Conservation (phyloP, 2,113 vertebrate genomes). For the Neodon shergylaensis region DNA sequence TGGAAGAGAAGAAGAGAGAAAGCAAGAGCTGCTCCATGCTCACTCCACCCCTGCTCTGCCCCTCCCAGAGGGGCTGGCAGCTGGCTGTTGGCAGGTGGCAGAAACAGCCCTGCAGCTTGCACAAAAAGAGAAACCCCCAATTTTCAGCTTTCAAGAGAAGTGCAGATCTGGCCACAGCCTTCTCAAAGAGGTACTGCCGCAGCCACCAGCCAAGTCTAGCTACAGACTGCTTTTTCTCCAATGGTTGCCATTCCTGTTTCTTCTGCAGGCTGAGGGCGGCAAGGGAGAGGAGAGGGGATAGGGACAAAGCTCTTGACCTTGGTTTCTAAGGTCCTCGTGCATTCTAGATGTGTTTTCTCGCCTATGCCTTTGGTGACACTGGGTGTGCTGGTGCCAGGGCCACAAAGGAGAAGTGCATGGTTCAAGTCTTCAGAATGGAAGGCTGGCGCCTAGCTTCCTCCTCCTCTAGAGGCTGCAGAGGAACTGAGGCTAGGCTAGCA, state of each 20-base stretch:
- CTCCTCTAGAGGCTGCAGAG: neutral
- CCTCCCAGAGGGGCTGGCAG: slow-evolving; percentile 70
- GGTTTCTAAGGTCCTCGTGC: neutral
- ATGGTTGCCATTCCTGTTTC: neutral
- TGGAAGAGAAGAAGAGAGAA: slow-evolving; percentile 55
- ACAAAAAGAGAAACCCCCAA: slow-evolving; percentile 70
- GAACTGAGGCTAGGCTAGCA: neutral
- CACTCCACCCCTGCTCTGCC: slow-evolving; percentile 55
- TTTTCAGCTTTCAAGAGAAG: slow-evolving; percentile 52
- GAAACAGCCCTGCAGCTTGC: slow-evolving; percentile 11
- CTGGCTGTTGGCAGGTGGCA: slow-evolving; percentile 76
- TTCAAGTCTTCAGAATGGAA: neutral
- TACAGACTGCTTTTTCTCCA: neutral
- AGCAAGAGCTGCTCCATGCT: slow-evolving; percentile 36
- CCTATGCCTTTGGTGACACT: neutral
- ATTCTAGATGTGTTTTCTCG: neutral
- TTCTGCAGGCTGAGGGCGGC: neutral
- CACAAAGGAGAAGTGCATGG: neutral
- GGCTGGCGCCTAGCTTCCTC: neutral
- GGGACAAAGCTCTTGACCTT: slow-evolving; percentile 8
- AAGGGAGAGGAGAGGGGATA: neutral
- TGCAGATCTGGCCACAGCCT: slow-evolving; percentile 19
- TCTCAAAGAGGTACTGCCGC: neutral
- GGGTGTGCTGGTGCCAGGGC: neutral
- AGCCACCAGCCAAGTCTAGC: neutral